These are phyloP conservation scores for Orthonychiurus folsomi DNA, from an alignment of 2,888 invertebrate species.

Conservation along the genomic window DNA sequence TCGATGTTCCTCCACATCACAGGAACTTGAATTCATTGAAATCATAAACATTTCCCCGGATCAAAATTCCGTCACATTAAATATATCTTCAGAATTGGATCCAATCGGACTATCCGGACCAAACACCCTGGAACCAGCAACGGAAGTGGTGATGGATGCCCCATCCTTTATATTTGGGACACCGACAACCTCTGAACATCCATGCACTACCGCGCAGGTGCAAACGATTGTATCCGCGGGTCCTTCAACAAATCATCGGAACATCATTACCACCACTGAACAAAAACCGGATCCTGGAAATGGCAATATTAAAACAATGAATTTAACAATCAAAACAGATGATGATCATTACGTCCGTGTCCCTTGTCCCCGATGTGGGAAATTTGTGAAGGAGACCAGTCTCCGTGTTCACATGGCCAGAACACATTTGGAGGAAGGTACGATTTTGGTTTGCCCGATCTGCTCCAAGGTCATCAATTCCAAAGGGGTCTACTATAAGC, in stretches of 20 bases:
- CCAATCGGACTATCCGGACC: too few relatives aligned
- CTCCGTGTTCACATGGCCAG: constrained; percentile 33
- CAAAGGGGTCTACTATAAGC: constrained; percentile 34
- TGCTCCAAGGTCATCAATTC: constrained; percentile 31
- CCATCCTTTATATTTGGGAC: background rate
- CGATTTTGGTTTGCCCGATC: constrained; percentile 26
- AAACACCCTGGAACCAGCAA: background rate
- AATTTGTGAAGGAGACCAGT: constrained; percentile 33
- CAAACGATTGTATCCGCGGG: background rate
- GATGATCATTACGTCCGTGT: background rate
- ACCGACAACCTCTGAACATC: background rate
- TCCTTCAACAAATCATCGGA: background rate
- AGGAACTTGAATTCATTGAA: background rate
- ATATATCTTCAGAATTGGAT: background rate
- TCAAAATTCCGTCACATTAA: background rate
- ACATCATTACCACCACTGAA: background rate
- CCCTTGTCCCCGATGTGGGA: constrained; percentile 29
- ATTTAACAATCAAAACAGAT: background rate
- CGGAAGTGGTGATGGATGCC: too few relatives aligned
- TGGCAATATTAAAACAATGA: background rate
- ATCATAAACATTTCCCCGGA: background rate
- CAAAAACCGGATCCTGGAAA: background rate
- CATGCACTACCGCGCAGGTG: background rate
- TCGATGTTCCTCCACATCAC: background rate
- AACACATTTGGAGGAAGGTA: constrained; percentile 31